These are phyloP conservation scores for Kryptolebias marmoratus DNA, from an alignment of 2,113 vertebrate genomes.

Conservation along the genomic window DNA sequence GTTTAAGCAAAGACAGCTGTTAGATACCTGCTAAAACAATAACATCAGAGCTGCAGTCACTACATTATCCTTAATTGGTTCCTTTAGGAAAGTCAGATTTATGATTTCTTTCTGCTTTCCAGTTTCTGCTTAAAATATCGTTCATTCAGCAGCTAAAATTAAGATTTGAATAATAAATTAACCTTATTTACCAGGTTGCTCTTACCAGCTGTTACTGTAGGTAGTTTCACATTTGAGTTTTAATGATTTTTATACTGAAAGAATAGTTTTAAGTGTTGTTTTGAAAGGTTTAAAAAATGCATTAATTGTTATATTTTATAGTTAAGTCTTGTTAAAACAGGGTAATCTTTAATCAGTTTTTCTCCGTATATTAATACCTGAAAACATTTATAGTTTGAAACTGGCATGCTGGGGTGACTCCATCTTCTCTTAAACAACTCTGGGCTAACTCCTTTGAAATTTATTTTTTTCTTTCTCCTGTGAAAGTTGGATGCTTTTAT, in stretches of 20 bases:
- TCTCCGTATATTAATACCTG: too few species aligned
- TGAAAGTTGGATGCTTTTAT: constrained; percentile 12
- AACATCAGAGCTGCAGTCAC: not conserved
- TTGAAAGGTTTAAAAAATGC: too few species aligned
- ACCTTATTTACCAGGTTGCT: not conserved
- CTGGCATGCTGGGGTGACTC: not conserved
- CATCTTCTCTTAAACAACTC: not conserved
- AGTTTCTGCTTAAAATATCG: not conserved
- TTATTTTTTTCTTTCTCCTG: not conserved
- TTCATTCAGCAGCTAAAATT: not conserved
- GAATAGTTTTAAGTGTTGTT: too few species aligned
- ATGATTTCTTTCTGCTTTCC: not conserved
- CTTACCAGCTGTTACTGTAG: too few species aligned
- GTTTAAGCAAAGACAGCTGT: not conserved
- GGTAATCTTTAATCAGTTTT: too few species aligned
- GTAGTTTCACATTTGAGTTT: too few species aligned
- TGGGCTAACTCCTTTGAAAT: not conserved
- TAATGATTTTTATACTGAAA: too few species aligned
- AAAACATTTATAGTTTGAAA: not conserved
- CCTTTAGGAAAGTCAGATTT: not conserved
- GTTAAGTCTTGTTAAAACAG: too few species aligned
- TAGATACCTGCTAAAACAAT: not conserved
- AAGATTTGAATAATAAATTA: not conserved
- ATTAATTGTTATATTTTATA: too few species aligned
- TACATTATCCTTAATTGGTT: not conserved